Conservation (phyloP, 2,888 invertebrate species). For the Ceraclea dissimilis region DNA sequence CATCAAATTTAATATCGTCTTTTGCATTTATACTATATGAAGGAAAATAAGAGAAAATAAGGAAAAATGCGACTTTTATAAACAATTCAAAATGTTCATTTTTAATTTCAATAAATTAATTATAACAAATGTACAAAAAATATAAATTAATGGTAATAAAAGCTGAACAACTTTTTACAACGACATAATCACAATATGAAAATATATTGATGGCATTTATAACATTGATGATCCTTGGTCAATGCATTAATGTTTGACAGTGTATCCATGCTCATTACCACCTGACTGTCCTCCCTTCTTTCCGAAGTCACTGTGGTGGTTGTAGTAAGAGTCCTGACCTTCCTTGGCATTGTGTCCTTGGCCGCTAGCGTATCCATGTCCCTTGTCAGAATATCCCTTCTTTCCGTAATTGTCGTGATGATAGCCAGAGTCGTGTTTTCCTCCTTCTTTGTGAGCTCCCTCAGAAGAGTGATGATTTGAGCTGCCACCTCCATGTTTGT, state of each 20-base stretch:
- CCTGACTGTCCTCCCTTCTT: constrained; percentile 46
- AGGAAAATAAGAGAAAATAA: no score
- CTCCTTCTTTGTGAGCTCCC: constrained; percentile 52
- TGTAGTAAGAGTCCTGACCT: constrained; percentile 49
- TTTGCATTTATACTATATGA: no score
- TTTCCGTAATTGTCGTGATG: constrained; percentile 47
- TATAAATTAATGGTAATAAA: constrained; percentile 5
- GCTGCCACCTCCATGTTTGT: constrained; percentile 53
- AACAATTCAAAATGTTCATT: no score
- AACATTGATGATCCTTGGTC: neutral
- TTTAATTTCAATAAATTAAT: no score
- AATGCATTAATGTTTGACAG: constrained; percentile 29
- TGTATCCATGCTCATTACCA: constrained; percentile 43
- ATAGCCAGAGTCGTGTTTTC: constrained; percentile 45
- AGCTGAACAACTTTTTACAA: neutral
- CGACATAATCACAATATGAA: neutral
- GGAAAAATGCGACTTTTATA: no score
- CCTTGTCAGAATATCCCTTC: constrained; percentile 52
- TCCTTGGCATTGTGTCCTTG: constrained; percentile 50
- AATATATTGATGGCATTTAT: neutral
- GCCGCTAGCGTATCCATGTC: constrained; percentile 45
- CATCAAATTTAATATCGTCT: no score
- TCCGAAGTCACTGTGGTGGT: constrained; percentile 47
- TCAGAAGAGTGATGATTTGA: constrained; percentile 47
- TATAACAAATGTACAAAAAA: neutral